These are phyloP conservation scores for Emys orbicularis DNA, from an alignment of 2,797 vertebrate genomes.

Conservation along the genomic window DNA sequence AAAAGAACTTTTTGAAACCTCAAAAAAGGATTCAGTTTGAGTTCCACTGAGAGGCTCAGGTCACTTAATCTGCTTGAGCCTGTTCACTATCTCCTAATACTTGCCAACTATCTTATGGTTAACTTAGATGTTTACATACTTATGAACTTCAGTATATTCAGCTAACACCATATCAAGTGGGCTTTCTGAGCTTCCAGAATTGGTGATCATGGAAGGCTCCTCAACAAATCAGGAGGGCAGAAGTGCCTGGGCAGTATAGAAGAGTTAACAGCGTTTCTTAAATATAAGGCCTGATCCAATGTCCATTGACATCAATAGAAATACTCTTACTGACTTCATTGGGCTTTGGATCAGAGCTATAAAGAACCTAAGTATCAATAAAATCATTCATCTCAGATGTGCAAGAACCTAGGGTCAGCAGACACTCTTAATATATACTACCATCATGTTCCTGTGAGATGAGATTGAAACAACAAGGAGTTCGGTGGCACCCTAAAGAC, in stretches of 20 bases:
- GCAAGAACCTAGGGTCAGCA: neutral
- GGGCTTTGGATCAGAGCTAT: neutral
- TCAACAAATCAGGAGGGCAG: neutral
- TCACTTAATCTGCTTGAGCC: neutral
- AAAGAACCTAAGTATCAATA: neutral
- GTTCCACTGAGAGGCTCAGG: neutral
- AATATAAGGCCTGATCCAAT: neutral
- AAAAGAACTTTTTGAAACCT: neutral
- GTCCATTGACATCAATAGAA: neutral
- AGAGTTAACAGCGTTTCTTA: neutral
- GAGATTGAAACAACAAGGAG: neutral
- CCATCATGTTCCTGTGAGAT: neutral
- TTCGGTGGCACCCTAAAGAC: no score
- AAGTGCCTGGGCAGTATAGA: neutral
- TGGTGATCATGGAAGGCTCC: neutral
- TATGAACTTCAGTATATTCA: neutral
- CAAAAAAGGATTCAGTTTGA: neutral
- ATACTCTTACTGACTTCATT: neutral
- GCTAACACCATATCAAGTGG: neutral
- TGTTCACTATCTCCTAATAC: neutral
- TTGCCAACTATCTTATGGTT: neutral
- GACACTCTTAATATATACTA: fast-evolving
- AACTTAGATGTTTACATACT: neutral
- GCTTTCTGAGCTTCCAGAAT: neutral
- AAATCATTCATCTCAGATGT: neutral